Percentiles rank a stretch among this genome's conserved stretches.
These are phyloP conservation scores for Drosophila acutilabella DNA, from an alignment of 2,888 invertebrate species.

Conservation along the genomic window DNA sequence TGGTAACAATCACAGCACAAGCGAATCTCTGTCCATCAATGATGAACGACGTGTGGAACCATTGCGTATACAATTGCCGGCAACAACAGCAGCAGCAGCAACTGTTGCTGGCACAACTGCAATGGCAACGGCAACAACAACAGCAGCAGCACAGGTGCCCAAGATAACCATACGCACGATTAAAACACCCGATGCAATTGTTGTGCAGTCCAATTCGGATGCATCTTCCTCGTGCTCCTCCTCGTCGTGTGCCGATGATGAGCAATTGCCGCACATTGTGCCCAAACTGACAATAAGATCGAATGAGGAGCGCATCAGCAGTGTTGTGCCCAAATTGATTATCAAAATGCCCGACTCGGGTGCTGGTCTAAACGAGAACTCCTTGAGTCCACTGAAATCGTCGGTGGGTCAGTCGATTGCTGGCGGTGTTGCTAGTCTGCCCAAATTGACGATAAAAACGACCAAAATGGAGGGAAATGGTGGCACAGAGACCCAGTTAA, in stretches of 20 bases:
- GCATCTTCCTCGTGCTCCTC: slow-evolving; percentile 80
- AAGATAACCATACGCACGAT: slow-evolving; percentile 83
- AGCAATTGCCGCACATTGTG: slow-evolving; percentile 81
- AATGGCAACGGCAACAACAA: slow-evolving; percentile 8
- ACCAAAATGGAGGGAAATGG: slow-evolving; percentile 82
- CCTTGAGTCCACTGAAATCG: slow-evolving; percentile 26
- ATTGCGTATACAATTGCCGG: slow-evolving; percentile 84
- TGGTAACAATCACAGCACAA: slow-evolving; percentile 30
- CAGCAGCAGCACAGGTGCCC: slow-evolving; percentile 56
- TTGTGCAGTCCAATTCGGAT: slow-evolving; percentile 48
- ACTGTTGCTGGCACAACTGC: slow-evolving; percentile 3
- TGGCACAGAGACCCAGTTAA: slow-evolving; percentile 76
- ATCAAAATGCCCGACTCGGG: slow-evolving; percentile 82
- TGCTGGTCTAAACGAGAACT: slow-evolving; percentile 21
- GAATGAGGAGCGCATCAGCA: slow-evolving; percentile 79
- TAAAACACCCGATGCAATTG: slow-evolving; percentile 55
- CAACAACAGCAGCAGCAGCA: slow-evolving; percentile 32
- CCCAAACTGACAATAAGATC: slow-evolving; percentile 85
- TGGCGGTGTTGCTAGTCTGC: slow-evolving; percentile 76
- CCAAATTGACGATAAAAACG: slow-evolving; percentile 87
- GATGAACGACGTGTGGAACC: slow-evolving; percentile 84
- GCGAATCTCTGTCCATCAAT: slow-evolving; percentile 65
- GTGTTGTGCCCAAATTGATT: slow-evolving; percentile 84
- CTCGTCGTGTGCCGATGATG: slow-evolving; percentile 75
- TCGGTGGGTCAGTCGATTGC: background rate